These are phyloP conservation scores for Spheniscus mendiculus DNA, from an alignment of 2,113 vertebrate species.

Conservation along the genomic window DNA sequence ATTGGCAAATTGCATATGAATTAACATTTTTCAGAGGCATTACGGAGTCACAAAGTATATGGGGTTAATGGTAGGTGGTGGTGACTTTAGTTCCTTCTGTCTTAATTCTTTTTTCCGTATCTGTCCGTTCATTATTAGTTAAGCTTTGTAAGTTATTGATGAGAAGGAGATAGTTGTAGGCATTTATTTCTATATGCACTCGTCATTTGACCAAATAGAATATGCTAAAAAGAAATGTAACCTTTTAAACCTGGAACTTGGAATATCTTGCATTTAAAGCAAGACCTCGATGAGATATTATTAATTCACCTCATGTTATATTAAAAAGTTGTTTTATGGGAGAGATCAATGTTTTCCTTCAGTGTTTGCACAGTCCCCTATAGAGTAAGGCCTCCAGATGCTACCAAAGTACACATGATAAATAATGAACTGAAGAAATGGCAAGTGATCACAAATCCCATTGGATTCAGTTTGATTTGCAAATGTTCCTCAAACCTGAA, in stretches of 20 bases:
- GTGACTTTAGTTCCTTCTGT: not conserved
- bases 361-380: not conserved
- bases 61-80: not conserved
- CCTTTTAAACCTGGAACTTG: not conserved
- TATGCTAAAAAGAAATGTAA: not conserved
- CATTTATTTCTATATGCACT: not conserved
- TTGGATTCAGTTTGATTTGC: not conserved
- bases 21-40: not conserved
- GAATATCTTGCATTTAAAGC: not conserved
- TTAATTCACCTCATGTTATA: not conserved
- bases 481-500: not conserved
- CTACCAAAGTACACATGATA: not conserved
- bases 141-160: not conserved
- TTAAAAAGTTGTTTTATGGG: not conserved
- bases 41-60: not conserved
- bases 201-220: not conserved
- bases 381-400: not conserved
- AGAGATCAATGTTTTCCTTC: not conserved
- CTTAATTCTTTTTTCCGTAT: not conserved
- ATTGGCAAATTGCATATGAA: not conserved
- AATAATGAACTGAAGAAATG: slow-evolving; percentile 4
- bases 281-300: not conserved
- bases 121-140: not conserved
- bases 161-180: not conserved
- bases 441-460: not conserved